These are phyloP conservation scores for Corythaixoides concolor DNA, from an alignment of 2,113 vertebrate species.

Conservation along the genomic window DNA sequence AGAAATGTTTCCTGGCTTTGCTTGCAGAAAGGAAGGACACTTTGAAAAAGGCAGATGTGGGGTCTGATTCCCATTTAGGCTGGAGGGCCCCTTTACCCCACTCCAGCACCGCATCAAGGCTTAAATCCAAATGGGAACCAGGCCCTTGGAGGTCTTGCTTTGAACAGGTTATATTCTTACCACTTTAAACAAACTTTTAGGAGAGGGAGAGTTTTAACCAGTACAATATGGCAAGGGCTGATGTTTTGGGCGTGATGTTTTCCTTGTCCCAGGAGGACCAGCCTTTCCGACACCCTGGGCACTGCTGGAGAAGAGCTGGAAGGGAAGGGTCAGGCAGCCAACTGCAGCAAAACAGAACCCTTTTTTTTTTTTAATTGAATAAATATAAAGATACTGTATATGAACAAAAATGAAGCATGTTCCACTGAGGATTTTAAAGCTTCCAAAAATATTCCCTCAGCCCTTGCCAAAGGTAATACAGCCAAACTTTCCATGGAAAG, in stretches of 20 bases:
- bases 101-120: slow-evolving; percentile 1
- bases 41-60: background rate
- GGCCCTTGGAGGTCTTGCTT: slow-evolving; percentile 41
- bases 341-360: slow-evolving; percentile 34
- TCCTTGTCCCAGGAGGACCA: background rate
- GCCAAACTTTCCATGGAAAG: slow-evolving; percentile 57
- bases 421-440: slow-evolving; percentile 61
- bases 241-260: slow-evolving; percentile 22
- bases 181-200: slow-evolving; percentile 42
- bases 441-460: slow-evolving; percentile 63
- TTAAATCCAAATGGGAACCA: slow-evolving; percentile 57
- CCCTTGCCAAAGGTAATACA: slow-evolving; percentile 64
- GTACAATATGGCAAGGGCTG: slow-evolving; percentile 39
- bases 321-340: slow-evolving; percentile 13
- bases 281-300: background rate
- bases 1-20: background rate
- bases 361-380: slow-evolving; percentile 36
- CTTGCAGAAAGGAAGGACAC: slow-evolving; percentile 1
- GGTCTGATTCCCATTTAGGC: slow-evolving; percentile 64
- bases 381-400: slow-evolving; percentile 59
- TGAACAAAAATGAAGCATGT: slow-evolving; percentile 46
- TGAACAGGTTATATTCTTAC: slow-evolving; percentile 61
- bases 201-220: slow-evolving; percentile 42
- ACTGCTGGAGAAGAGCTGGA: slow-evolving; percentile 11
- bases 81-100: slow-evolving; percentile 29